Conservation (phyloP, 2,797 vertebrate genomes). For the Menidia menidia region DNA sequence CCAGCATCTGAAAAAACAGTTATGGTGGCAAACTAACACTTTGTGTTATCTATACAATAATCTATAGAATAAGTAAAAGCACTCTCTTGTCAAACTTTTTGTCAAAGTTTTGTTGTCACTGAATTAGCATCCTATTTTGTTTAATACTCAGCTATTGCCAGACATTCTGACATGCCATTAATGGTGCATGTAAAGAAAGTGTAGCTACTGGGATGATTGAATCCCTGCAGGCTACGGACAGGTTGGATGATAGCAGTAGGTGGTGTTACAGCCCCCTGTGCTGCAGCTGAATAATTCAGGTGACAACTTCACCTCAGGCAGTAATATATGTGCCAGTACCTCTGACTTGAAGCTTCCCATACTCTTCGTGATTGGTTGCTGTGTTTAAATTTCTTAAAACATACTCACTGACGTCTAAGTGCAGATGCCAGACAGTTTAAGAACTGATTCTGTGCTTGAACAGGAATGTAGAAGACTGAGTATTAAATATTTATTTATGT, state of each 20-base stretch:
- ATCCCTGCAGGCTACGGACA: slow-evolving; percentile 20
- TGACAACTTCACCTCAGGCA: slow-evolving; percentile 43
- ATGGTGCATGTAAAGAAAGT: neutral
- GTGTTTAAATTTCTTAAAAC: slow-evolving; percentile 18
- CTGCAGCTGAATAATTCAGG: slow-evolving; percentile 62
- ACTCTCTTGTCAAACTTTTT: no score
- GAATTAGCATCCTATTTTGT: neutral
- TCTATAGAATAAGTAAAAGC: no score
- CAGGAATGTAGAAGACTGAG: neutral
- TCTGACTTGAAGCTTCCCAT: slow-evolving; percentile 38
- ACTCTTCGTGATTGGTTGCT: slow-evolving; percentile 22
- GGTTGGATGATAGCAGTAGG: slow-evolving; percentile 26
- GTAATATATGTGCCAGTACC: slow-evolving; percentile 23
- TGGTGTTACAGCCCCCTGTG: slow-evolving; percentile 44
- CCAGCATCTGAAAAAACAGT: no score
- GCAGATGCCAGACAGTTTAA: slow-evolving; percentile 22
- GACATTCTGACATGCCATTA: neutral
- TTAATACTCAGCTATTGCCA: neutral
- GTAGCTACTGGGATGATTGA: slow-evolving; percentile 11
- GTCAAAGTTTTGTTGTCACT: neutral
- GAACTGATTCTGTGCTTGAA: neutral
- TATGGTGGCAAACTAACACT: no score
- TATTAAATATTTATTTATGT: neutral
- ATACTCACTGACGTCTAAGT: slow-evolving; percentile 14
- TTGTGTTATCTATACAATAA: no score